Conservation (phyloP, 2,888 invertebrate species). For the Lepidocyrtoides sp. region DNA sequence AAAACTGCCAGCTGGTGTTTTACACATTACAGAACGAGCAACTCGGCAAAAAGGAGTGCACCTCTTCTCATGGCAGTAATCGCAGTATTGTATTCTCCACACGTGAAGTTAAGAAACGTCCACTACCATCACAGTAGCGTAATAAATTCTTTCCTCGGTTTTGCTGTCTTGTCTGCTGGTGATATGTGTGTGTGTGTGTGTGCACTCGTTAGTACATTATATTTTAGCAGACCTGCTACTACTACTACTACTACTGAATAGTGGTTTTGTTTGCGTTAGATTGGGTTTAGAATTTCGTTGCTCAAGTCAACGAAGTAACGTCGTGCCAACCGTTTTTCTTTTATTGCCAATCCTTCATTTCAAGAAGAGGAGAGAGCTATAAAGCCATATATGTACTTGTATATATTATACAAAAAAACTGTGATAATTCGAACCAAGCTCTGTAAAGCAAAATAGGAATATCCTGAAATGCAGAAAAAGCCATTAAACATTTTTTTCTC, state of each 20-base stretch:
- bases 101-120: conserved; percentile 31
- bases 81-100: conserved; percentile 30
- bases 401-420: too few species aligned
- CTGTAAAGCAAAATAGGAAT: not conserved
- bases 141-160: conserved; percentile 49
- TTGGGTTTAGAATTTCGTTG: not conserved
- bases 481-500: not conserved
- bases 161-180: not conserved
- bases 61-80: conserved; percentile 3
- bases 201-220: not conserved
- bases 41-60: not conserved
- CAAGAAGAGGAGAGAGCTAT: not conserved
- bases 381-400: too few species aligned
- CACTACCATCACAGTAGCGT: not conserved
- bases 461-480: not conserved
- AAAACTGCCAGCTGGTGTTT: conserved; percentile 52
- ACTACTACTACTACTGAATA: not conserved
- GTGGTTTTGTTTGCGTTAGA: not conserved
- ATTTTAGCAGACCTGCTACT: too few species aligned
- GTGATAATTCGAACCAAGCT: not conserved
- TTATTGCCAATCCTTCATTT: conserved; percentile 46
- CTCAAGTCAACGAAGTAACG: not conserved
- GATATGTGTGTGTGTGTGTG: not conserved
- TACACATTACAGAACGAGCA: not conserved
- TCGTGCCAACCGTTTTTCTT: conserved; percentile 34